These are phyloP conservation scores for Callospermophilus lateralis DNA, from an alignment of 2,113 vertebrate genomes.

Conservation along the genomic window DNA sequence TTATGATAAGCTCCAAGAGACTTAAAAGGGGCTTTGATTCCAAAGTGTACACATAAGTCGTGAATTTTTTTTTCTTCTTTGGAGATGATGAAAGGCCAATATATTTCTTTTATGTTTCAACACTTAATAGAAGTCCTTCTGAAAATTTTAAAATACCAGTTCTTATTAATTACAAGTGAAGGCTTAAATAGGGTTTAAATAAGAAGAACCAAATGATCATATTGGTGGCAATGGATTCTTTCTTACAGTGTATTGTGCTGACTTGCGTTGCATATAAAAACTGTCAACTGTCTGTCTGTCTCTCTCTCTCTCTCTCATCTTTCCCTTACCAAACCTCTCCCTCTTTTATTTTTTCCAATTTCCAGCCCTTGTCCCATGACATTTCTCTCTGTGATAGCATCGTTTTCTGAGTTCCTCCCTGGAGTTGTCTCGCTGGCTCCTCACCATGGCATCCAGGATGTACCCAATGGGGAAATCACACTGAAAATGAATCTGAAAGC, in stretches of 20 bases:
- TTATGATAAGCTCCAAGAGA: slow-evolving; percentile 78
- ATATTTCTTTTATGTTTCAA: slow-evolving; percentile 87
- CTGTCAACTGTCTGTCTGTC: not conserved
- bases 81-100: slow-evolving; percentile 87
- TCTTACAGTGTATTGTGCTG: not conserved
- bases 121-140: slow-evolving; percentile 81
- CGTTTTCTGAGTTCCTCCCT: slow-evolving; percentile 85
- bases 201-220: slow-evolving; percentile 73
- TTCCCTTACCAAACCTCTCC: not conserved
- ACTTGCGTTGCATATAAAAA: not conserved
- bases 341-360: slow-evolving; percentile 75
- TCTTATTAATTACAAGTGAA: slow-evolving; percentile 89
- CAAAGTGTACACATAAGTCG: slow-evolving; percentile 73
- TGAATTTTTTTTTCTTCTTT: slow-evolving; percentile 60
- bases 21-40: slow-evolving; percentile 87
- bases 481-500: slow-evolving; percentile 86
- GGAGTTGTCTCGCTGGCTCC: slow-evolving; percentile 75
- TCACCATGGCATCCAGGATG: slow-evolving; percentile 78
- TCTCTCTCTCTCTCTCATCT: no score
- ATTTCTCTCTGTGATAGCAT: slow-evolving; percentile 85
- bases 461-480: slow-evolving; percentile 87
- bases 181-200: slow-evolving; percentile 84
- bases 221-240: slow-evolving; percentile 13
- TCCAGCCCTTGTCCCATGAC: slow-evolving; percentile 79
- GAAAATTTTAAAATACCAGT: slow-evolving; percentile 82